These are phyloP conservation scores for Trilocha varians DNA, from an alignment of 2,888 invertebrate species.

Conservation along the genomic window DNA sequence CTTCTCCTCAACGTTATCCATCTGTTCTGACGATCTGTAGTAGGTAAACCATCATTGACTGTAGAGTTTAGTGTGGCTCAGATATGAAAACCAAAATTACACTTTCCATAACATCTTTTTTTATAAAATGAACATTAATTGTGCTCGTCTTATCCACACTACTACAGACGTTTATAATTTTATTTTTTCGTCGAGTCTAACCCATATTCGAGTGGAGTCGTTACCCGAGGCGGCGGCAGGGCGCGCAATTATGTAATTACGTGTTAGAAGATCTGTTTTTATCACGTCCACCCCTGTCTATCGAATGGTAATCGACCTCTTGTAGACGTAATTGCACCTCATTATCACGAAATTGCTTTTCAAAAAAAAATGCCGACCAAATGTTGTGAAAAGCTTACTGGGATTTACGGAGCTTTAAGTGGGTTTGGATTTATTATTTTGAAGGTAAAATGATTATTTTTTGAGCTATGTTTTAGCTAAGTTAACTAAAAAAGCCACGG, in stretches of 20 bases:
- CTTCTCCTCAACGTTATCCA: too few relatives aligned
- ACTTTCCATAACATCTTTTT: too few relatives aligned
- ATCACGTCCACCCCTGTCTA: conserved; percentile 73
- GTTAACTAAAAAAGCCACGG: too few relatives aligned
- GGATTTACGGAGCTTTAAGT: conserved; percentile 1
- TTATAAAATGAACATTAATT: conserved; percentile 5
- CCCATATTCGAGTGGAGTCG: conserved; percentile 67
- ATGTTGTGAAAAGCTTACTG: conserved; percentile 19
- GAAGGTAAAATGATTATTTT: too few relatives aligned
- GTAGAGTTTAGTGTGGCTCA: too few relatives aligned
- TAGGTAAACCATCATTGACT: too few relatives aligned
- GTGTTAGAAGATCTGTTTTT: conserved; percentile 73
- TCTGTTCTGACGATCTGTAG: too few relatives aligned
- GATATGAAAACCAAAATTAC: too few relatives aligned
- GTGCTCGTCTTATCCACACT: conserved; percentile 20
- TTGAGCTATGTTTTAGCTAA: too few relatives aligned
- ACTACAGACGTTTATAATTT: conserved; percentile 29
- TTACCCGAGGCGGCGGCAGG: conserved; percentile 53
- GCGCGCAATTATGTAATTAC: conserved; percentile 71
- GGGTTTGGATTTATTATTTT: too few relatives aligned
- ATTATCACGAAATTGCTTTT: conserved; percentile 28
- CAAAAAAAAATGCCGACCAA: conserved; percentile 26
- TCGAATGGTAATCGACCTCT: conserved; percentile 65
- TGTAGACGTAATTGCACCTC: conserved; percentile 54
- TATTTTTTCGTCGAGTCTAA: conserved; percentile 51